Evolutionary conservation across 2,113 vertebrate species (phyloP).

Genomic region (Podiceps cristatus): DNA sequence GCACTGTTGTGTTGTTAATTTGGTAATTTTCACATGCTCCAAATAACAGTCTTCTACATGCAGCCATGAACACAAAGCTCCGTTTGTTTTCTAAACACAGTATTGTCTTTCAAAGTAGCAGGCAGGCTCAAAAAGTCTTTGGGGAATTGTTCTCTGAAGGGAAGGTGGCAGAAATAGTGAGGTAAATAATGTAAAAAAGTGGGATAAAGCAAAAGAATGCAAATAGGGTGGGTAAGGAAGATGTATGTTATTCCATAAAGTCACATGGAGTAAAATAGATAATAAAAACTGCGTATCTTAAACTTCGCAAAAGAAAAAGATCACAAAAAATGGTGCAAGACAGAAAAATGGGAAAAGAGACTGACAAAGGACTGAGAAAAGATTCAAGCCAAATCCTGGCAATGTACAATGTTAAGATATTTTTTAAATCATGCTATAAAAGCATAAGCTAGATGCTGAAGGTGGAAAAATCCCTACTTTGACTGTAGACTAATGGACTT

Average conservation of each 20-base stretch:
- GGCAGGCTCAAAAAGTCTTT: not conserved
- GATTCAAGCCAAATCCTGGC: not conserved
- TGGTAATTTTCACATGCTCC: not conserved
- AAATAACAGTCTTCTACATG: not conserved
- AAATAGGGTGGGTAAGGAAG: not conserved
- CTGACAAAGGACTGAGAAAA: not conserved
- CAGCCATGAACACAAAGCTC: not conserved
- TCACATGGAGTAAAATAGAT: not conserved
- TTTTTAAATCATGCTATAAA: not conserved
- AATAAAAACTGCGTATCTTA: not conserved
- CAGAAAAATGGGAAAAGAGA: not conserved
- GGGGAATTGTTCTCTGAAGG: not conserved
- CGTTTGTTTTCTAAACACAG: conserved; percentile 2
- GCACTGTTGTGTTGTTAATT: not conserved
- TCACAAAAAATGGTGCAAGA: not conserved
- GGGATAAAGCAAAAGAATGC: not conserved
- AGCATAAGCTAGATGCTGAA: not conserved
- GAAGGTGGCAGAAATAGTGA: not conserved
- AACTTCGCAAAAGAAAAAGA: not conserved
- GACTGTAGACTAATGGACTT: not conserved
- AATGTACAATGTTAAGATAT: not conserved
- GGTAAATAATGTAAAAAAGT: not conserved
- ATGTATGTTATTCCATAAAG: not conserved
- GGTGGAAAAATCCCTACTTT: not conserved
- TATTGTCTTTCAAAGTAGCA: not conserved